Evolutionary conservation across 2,888 invertebrate genomes (phyloP), one percentile per base, ranked within the genome.

Genomic region (Cryptus viduatorius): DNA sequence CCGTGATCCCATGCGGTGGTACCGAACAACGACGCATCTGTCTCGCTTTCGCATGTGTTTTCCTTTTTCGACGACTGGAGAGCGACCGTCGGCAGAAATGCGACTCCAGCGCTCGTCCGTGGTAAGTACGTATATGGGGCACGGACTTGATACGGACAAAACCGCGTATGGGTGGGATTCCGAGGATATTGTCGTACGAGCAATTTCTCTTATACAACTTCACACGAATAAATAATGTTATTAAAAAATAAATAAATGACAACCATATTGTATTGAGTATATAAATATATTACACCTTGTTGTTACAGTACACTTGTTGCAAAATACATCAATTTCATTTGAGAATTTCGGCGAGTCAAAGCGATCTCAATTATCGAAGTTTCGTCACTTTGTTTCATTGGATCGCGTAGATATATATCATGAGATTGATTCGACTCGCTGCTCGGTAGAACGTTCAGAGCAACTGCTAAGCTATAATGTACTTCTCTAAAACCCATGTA

Each of bases 281-380:
- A 91, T 90, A 92, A 91, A 92, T 92, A 92, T 92, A 92, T 91
- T 92, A 92, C 89, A 90, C 89, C 90, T 90, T 90, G 88, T 88
- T 89, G 89, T 37, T 88, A 89, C 88, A 91, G 89, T 91, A 92
- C 90, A 92, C 84, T 89, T 88, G 85, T 87, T 88, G 87, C 88
- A 91, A 89, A 90, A 88, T 90, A 90, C 89, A 89, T 84, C 61
- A 77, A 82, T 85, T 82, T 80, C 71, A 67, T 77, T 83, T 69
- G 64, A 82, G 68, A 79, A 61, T 82, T 67, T 77, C 44, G 61
- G 48, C 61, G 69, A 76, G 69, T 71, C 44, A 61, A 76, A 71
- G 75, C 76, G 53, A 81, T 81, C 44, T 14, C 69, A 29, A 44
- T n/a, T 61, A n/a, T 12, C 24, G 59, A 61, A 16, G n/a, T 42